Conservation (phyloP, 2,797 vertebrate species). For the Okamejei kenojei region DNA sequence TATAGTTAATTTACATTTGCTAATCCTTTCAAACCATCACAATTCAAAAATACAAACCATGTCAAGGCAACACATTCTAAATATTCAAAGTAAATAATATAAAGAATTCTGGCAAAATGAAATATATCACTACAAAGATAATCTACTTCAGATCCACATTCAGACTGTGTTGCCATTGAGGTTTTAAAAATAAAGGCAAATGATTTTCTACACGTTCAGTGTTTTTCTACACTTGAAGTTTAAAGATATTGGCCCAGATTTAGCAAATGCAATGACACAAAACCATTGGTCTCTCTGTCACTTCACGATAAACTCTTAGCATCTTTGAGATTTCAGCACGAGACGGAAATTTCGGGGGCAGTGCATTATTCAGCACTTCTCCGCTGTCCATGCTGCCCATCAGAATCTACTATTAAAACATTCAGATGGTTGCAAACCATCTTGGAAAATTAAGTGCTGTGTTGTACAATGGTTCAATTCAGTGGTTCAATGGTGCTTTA, state of each 20-base stretch:
- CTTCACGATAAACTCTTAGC: no score
- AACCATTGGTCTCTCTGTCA: no score
- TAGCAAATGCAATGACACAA: no score
- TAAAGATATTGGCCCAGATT: neutral
- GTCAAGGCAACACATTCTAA: neutral
- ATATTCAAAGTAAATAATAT: neutral
- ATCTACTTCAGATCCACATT: neutral
- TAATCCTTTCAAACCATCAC: neutral
- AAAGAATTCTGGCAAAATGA: neutral
- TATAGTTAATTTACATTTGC: constrained; percentile 42
- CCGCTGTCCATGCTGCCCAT: no score
- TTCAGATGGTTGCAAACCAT: no score
- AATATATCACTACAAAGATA: neutral
- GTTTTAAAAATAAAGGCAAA: neutral
- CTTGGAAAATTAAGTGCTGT: no score
- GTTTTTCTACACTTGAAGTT: neutral
- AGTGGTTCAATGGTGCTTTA: no score
- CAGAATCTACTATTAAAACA: no score
- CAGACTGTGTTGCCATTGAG: neutral
- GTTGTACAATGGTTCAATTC: no score
- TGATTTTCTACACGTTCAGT: neutral
- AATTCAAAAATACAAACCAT: neutral
- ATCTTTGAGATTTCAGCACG: no score
- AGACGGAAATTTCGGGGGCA: no score
- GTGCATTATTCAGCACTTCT: no score